Conservation (phyloP, 2,797 vertebrate genomes). For the Malurus leucopterus region DNA sequence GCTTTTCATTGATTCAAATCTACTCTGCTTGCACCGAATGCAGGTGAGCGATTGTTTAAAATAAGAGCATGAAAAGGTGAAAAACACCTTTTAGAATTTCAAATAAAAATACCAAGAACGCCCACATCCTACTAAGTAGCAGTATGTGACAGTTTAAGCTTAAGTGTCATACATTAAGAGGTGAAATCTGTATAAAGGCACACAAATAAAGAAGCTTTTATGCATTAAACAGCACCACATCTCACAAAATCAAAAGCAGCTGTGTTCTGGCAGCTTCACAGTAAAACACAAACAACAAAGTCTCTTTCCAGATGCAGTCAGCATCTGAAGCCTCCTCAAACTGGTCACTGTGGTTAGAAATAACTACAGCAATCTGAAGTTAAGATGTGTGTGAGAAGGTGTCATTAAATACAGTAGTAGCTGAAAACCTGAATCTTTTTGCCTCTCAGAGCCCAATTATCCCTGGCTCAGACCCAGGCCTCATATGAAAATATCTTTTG, state of each 20-base stretch:
- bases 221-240: not conserved
- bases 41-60: not conserved
- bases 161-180: not conserved
- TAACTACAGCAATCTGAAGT: not conserved
- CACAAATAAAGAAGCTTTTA: not conserved
- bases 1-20: not conserved
- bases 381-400: not conserved
- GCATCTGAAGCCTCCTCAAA: not conserved
- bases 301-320: not conserved
- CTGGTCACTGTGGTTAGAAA: not conserved
- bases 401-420: not conserved
- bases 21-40: not conserved
- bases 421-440: not conserved
- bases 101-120: not conserved
- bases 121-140: not conserved
- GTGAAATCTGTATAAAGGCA: not conserved
- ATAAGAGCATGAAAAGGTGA: not conserved
- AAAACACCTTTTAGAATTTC: not conserved
- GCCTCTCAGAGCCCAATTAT: constrained; percentile 20
- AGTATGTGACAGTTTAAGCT: not conserved
- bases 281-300: not conserved
- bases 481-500: not conserved
- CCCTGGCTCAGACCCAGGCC: not conserved
- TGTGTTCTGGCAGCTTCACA: not conserved
- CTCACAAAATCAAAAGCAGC: not conserved